Base-by-base conservation (phyloP, 2,888 invertebrate species). In the Adela reaumurella region DNA sequence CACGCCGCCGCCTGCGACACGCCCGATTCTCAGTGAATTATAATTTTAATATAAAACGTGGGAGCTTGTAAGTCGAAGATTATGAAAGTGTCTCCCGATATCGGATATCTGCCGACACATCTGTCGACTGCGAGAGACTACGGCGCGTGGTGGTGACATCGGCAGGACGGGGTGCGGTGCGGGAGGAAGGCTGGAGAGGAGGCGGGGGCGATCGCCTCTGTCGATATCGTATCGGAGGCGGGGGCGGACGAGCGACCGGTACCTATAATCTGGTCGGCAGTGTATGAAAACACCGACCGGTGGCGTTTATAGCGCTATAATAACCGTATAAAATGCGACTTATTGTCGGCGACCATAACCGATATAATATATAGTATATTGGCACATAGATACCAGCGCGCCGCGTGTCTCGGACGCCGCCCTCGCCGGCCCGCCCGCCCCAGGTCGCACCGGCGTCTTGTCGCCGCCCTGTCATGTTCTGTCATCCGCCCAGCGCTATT, bases 241-340 rank as follows among this genome's bases (percentile, higher is more conserved):
- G 48, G n/a, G 48, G 44, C 16, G 29, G 48, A 11, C 35, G 28
- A 29, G 63, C 66, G 66, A 68, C 68, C 70, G 67, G 72, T 70
- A n/a, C n/a, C n/a, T n/a, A 74, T 74, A 76, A 74, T 72, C 72
- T 71, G 74, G 69, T 70, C 66, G 66, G 67, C 65, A 74, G 70
- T 74, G 72, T 74, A 78, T 77, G 74, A 74, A 74, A 74, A 73
- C 74, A 70, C 70, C 74, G 46, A 68, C 77, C 76, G 74, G 74
- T 74, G 76, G 70, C 73, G 68, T 74, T 78, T 78, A 79, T 76
- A 69, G 70, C 65, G 70, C 76, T 74, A 77, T 78, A 78, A 79
- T 80, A 78, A 76, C 74, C 74, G 66, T 77, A 79, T 79, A 78
- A 79, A 80, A 78, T 67, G 70, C 73, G 74, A 77, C 76, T 77